Base-by-base conservation (phyloP, 1,140 invertebrate species). In the Bradysia coprophila region DNA sequence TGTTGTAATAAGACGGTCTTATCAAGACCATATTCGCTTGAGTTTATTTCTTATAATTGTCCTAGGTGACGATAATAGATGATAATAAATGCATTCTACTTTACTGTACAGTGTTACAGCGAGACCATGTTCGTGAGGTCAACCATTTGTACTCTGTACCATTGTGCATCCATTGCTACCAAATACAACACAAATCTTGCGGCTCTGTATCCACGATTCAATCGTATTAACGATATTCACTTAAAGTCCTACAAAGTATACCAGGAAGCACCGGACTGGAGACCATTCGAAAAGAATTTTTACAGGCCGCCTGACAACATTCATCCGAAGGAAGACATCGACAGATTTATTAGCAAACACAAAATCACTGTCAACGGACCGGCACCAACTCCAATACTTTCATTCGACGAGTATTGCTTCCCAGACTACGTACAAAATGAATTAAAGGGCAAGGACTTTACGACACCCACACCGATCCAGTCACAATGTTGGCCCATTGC, bases 201-300 rank as follows among this genome's bases (percentile, higher is more conserved):
- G n/a, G n/a, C n/a, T n/a, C n/a, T n/a, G n/a, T n/a, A n/a, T n/a
- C n/a, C n/a, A n/a, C n/a, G n/a, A n/a, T n/a, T n/a, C n/a, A n/a
- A n/a, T n/a, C n/a, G n/a, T n/a, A n/a, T n/a, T n/a, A n/a, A n/a
- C n/a, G n/a, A n/a, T n/a, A n/a, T n/a, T n/a, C n/a, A n/a, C 47
- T 81, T 82, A 4, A 75, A 79, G 49, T 94, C 88, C 87, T 80
- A 81, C 48, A n/a, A n/a, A n/a, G n/a, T n/a, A n/a, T n/a, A n/a
- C n/a, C n/a, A n/a, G 24, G 24, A 28, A 28, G 62, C 76, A 21
- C 69, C 75, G 46, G 71, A 71, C 38, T 61, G 95, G 15, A 71
- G 76, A 43, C 84, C 86, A 11, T 92, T 97, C 62, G 85, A 93
- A 56, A 96, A 96, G 65, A 78, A 94, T 61, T 95, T 97, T 50